These are phyloP conservation scores for Diorhabda sublineata DNA, from an alignment of 1,140 invertebrate species.

Conservation along the genomic window DNA sequence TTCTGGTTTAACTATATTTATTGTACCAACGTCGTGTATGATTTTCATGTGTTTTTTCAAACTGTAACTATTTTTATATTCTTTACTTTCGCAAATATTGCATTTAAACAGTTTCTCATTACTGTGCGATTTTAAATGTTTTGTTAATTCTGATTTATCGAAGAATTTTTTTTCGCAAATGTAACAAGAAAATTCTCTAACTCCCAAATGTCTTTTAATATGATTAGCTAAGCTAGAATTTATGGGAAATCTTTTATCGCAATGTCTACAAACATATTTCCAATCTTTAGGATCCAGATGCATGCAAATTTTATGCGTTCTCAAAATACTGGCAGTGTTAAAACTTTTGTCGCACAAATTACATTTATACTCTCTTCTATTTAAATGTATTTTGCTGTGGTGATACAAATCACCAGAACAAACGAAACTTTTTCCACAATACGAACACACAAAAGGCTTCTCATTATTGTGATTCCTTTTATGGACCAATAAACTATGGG, in stretches of 20 bases:
- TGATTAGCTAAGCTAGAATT: conserved; percentile 28
- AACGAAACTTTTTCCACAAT: conserved; percentile 30
- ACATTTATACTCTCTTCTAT: conserved; percentile 33
- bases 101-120: conserved; percentile 96
- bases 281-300: conserved; percentile 31
- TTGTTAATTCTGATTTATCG: conserved; percentile 95
- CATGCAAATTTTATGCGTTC: conserved; percentile 32
- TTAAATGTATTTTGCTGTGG: conserved; percentile 34
- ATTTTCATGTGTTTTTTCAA: conserved; percentile 31
- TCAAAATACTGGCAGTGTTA: conserved; percentile 30
- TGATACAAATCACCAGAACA: conserved; percentile 31
- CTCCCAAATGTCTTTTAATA: conserved; percentile 26
- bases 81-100: conserved; percentile 82
- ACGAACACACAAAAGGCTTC: conserved; percentile 30
- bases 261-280: conserved; percentile 30
- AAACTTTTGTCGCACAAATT: conserved; percentile 29
- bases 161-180: conserved; percentile 96
- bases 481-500: conserved; percentile 30
- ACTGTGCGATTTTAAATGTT: conserved; percentile 94
- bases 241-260: conserved; percentile 30
- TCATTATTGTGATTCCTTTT: conserved; percentile 33
- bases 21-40: conserved; percentile 25
- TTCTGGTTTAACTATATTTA: conserved; percentile 24
- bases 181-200: conserved; percentile 62
- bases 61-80: conserved; percentile 30